Percentiles rank a stretch among this genome's conserved stretches.
These are phyloP conservation scores for Himalopsyche japonica DNA, from an alignment of 2,888 invertebrate genomes.

Conservation along the genomic window DNA sequence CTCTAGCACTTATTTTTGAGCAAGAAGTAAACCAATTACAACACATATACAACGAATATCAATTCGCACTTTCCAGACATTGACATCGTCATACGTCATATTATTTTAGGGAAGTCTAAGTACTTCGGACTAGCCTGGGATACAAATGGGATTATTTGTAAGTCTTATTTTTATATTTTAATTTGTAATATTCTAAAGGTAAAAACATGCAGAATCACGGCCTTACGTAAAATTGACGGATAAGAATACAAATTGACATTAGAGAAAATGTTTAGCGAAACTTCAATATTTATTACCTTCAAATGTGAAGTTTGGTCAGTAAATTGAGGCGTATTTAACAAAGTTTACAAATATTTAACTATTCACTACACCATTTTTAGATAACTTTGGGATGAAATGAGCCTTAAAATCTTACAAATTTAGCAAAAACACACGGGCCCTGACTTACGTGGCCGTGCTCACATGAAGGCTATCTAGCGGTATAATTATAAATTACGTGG, in stretches of 20 bases:
- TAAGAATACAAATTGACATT: conserved; percentile 12
- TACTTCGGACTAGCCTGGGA: neutral
- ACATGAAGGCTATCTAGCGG: conserved; percentile 1
- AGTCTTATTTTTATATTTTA: neutral
- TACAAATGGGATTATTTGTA: neutral
- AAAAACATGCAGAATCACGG: conserved; percentile 24
- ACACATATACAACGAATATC: neutral
- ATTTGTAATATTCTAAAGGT: neutral
- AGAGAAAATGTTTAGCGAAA: neutral
- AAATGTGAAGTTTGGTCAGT: neutral
- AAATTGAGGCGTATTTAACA: neutral
- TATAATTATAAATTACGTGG: neutral
- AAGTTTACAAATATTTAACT: neutral
- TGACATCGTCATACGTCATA: neutral
- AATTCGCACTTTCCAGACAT: neutral
- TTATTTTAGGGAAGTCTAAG: neutral
- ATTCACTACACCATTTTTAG: conserved; percentile 12
- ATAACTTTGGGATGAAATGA: neutral
- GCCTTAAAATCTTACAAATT: conserved; percentile 14
- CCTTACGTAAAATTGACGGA: conserved; percentile 10
- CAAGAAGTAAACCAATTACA: neutral
- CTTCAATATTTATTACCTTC: neutral
- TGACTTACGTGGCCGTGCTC: conserved; percentile 31
- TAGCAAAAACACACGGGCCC: conserved; percentile 16
- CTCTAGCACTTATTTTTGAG: neutral